Percentiles rank a stretch among this genome's conserved stretches.
These are phyloP conservation scores for Tor tambroides DNA, from an alignment of 2,113 vertebrate species.

Conservation along the genomic window DNA sequence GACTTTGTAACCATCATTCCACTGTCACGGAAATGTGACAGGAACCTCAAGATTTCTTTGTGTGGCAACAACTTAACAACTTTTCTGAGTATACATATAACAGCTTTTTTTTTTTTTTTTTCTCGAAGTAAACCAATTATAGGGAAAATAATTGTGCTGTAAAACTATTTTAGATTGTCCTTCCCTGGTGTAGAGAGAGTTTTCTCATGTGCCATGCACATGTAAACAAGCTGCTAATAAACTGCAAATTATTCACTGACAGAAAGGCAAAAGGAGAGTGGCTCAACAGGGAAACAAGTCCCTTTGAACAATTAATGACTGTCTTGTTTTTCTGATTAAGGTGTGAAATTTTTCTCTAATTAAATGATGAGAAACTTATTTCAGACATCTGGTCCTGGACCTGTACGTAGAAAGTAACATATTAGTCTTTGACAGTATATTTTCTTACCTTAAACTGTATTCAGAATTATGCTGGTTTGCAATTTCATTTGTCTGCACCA, in stretches of 20 bases:
- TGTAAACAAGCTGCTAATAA: slow-evolving; percentile 56
- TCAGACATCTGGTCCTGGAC: slow-evolving; percentile 24
- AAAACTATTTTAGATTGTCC: slow-evolving; percentile 48
- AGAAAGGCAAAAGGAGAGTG: slow-evolving; percentile 41
- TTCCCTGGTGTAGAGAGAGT: slow-evolving; percentile 17
- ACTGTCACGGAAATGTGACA: neutral
- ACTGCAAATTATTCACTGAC: slow-evolving; percentile 60
- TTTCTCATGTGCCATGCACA: slow-evolving; percentile 40
- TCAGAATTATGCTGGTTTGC: neutral
- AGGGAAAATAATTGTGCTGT: slow-evolving; percentile 45
- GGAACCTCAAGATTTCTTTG: neutral
- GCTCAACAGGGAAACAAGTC: slow-evolving; percentile 39
- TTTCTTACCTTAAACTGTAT: neutral
- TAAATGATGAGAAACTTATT: slow-evolving; percentile 44
- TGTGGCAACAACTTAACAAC: neutral
- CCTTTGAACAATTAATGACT: slow-evolving; percentile 53
- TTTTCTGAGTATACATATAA: slow-evolving; percentile 11
- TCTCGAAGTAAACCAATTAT: slow-evolving; percentile 47
- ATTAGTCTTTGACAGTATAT: neutral
- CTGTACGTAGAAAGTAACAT: neutral
- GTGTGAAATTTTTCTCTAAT: slow-evolving; percentile 43
- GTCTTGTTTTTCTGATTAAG: slow-evolving; percentile 44
- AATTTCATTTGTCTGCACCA: neutral
- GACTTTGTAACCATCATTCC: neutral
- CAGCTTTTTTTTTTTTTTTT: slow-evolving; percentile 17